A percentile compares a stretch with the other conserved stretches of the same genome.
phyloP scores from a whole-genome alignment of 1,140 invertebrate species.

The Zaprionus lachaisei region DNA sequence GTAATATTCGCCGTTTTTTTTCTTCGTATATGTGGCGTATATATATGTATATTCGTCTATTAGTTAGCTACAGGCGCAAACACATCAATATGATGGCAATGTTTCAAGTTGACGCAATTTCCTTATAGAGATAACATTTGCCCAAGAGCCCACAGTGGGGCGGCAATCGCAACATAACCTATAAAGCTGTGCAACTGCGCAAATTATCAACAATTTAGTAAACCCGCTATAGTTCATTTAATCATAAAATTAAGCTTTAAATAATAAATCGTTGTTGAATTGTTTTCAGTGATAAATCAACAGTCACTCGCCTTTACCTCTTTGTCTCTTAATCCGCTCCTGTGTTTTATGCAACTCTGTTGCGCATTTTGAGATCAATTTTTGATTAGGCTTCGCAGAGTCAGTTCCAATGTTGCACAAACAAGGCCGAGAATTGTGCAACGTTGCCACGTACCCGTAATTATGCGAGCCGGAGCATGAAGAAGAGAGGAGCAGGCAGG shows the following conservation, averaged over 20 bases:
- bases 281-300: neutral
- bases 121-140: conserved; percentile 14
- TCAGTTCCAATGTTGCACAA: conserved; percentile 40
- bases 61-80: conserved; percentile 25
- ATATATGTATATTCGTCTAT: conserved; percentile 10
- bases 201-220: neutral
- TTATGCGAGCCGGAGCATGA: conserved; percentile 27
- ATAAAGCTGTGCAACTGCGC: neutral
- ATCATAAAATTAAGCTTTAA: neutral
- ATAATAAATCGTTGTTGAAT: neutral
- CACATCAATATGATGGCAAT: conserved; percentile 44
- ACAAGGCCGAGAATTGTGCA: conserved; percentile 48
- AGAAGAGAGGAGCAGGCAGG: neutral
- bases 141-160: neutral
- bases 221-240: neutral
- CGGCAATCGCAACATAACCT: too few species aligned
- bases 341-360: conserved; percentile 4
- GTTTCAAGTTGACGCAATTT: conserved; percentile 48
- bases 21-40: neutral
- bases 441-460: conserved; percentile 29
- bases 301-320: neutral
- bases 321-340: neutral
- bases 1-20: conserved; percentile 18
- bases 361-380: conserved; percentile 57
- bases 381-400: conserved; percentile 40